Conservation (phyloP, 2,888 invertebrate genomes). For the Drosophila atripex region DNA sequence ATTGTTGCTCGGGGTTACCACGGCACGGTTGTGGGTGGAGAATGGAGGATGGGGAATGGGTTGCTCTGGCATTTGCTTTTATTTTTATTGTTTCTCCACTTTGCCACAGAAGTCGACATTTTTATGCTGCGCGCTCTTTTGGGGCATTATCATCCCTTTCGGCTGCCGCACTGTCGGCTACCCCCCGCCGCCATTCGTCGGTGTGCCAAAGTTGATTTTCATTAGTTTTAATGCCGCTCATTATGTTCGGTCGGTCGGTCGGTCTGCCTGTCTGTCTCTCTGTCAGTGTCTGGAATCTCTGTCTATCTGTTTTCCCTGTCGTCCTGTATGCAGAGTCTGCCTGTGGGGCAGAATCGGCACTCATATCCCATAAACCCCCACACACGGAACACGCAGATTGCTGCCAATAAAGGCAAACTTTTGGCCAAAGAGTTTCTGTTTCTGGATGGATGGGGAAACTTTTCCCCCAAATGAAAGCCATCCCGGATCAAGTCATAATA, state of each 20-base stretch:
- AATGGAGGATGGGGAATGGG: conserved; percentile 4
- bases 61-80: conserved; percentile 40
- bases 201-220: conserved; percentile 77
- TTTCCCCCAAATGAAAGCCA: conserved; percentile 4
- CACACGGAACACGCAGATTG: conserved; percentile 52
- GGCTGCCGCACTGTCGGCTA: neutral
- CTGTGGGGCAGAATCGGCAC: conserved; percentile 4
- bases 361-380: conserved; percentile 15
- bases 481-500: too few species aligned
- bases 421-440: conserved; percentile 28
- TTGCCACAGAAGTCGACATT: conserved; percentile 57
- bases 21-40: conserved; percentile 18
- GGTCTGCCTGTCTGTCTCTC: conserved; percentile 30
- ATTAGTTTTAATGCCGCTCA: conserved; percentile 78
- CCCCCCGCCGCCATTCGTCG: conserved; percentile 29
- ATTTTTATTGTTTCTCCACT: conserved; percentile 64
- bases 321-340: neutral
- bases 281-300: conserved; percentile 39
- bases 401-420: conserved; percentile 57
- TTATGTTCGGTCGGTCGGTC: conserved; percentile 57
- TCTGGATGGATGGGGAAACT: conserved; percentile 8
- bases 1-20: conserved; percentile 58
- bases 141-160: conserved; percentile 33
- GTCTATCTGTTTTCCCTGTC: conserved; percentile 15
- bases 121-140: conserved; percentile 54